Conservation (phyloP, 37 sponge, comb jelly and placozoan species). For the Ianthella basta region DNA sequence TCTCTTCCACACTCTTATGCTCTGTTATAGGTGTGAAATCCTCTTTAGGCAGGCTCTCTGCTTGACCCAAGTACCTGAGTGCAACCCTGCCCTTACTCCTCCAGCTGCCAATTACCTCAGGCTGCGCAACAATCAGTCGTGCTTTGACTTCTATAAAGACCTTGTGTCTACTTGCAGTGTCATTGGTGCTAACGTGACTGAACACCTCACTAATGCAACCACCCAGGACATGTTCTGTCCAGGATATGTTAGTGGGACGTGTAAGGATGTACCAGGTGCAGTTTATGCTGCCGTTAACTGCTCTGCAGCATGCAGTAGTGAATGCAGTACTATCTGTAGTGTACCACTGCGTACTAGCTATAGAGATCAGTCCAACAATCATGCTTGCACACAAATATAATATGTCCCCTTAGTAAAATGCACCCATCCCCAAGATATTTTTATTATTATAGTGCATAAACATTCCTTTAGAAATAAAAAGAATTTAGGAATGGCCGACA, state of each 20-base stretch:
- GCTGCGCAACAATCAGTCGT: neutral
- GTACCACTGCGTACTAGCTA: neutral
- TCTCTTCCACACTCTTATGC: neutral
- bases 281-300: neutral
- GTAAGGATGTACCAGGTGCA: slow-evolving; percentile 16
- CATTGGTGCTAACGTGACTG: neutral
- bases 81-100: neutral
- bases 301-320: too few species aligned
- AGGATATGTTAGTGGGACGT: neutral
- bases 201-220: neutral
- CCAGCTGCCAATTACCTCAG: slow-evolving; percentile 1
- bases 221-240: neutral
- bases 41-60: slow-evolving; percentile 1
- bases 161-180: neutral
- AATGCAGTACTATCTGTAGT: too few species aligned
- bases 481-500: too few species aligned
- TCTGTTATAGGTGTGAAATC: neutral
- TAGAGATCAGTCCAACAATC: neutral
- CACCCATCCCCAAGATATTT: neutral
- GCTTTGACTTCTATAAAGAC: neutral
- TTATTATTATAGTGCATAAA: too few species aligned
- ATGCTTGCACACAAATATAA: neutral
- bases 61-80: neutral
- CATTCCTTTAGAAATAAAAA: too few species aligned
- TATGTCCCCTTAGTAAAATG: neutral